These are phyloP conservation scores for Philotrypesis tridentata DNA, from an alignment of 1,140 invertebrate genomes.

Conservation along the genomic window DNA sequence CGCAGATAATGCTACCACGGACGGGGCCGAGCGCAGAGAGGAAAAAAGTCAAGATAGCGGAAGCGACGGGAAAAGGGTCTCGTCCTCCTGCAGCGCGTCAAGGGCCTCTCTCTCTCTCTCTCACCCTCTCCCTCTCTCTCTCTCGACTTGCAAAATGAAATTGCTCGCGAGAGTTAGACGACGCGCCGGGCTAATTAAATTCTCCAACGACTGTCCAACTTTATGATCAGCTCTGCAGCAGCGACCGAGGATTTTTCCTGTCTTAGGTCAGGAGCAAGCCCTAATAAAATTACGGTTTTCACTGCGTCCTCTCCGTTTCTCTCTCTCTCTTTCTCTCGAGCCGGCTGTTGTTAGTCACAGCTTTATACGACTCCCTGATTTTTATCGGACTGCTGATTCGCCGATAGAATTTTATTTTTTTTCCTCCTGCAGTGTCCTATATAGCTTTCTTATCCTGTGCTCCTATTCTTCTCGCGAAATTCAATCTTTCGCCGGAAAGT, in stretches of 20 bases:
- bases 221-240: slow-evolving; percentile 57
- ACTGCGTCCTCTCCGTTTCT: neutral
- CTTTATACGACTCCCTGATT: slow-evolving; percentile 19
- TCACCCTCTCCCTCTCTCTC: neutral
- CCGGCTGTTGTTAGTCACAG: neutral
- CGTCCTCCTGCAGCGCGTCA: neutral
- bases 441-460: too few relatives aligned
- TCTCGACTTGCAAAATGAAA: slow-evolving; percentile 57
- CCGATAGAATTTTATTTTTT: neutral
- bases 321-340: neutral
- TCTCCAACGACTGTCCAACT: slow-evolving; percentile 57
- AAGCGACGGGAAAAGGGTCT: slow-evolving; percentile 3
- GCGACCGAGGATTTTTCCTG: slow-evolving; percentile 37
- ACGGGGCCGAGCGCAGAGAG: neutral
- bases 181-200: slow-evolving; percentile 58
- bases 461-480: too few relatives aligned
- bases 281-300: slow-evolving; percentile 42
- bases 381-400: neutral
- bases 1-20: neutral
- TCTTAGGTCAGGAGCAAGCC: neutral
- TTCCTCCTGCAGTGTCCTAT: neutral
- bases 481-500: neutral
- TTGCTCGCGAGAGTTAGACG: slow-evolving; percentile 57
- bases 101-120: neutral
- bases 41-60: slow-evolving; percentile 9